Base-by-base conservation (phyloP, 2,113 vertebrate genomes). In the Saguinus imperator region DNA sequence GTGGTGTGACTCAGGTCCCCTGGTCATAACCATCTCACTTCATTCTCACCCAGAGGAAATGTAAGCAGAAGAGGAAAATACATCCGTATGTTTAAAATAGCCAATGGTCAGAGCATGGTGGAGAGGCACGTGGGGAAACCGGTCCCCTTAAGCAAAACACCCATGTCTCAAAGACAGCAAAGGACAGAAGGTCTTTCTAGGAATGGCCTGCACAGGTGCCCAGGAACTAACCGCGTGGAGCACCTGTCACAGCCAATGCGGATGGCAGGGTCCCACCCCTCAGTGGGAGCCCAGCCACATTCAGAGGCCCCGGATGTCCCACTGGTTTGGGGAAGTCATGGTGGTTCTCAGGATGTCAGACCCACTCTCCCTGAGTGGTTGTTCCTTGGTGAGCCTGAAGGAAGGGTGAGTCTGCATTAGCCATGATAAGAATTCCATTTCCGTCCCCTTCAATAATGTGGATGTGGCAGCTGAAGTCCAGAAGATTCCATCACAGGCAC, bases 381-480 rank as follows among this genome's bases (percentile, higher is more conserved):
- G 4, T 25, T 32, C 8, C 48, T 32, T 12, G 7, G 37, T 0
- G 29, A 52, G 55, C 57, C 25, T 21, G 7, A 23, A n/a, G 66
- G 40, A n/a, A 4, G 35, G 8, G 5, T 18, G 3, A 61, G n/a
- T 45, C 29, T 48, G 16, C 0, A 0, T 48, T 82, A 27, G 3
- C 20, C 3, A 8, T 4, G 2, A 40, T 0, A 3, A 0, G 8
- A 57, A 57, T 6, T 7, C 12, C 17, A 13, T 35, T 11, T 43
- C 10, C n/a, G 11, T 32, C 3, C 5, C 18, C 20, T 25, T 21
- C 40, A 10, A 2, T 48, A 40, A 52, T 5, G 37, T 0, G 52
- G 68, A 29, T 7, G 3, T 2, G 68, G 40, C 29, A n/a, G 29
- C 27, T 1, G 6, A n/a, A 73, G 17, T 5, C 1, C 8, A 21